phyloP scores from a whole-genome alignment of 2,797 vertebrate species.

The Argentina silus region DNA sequence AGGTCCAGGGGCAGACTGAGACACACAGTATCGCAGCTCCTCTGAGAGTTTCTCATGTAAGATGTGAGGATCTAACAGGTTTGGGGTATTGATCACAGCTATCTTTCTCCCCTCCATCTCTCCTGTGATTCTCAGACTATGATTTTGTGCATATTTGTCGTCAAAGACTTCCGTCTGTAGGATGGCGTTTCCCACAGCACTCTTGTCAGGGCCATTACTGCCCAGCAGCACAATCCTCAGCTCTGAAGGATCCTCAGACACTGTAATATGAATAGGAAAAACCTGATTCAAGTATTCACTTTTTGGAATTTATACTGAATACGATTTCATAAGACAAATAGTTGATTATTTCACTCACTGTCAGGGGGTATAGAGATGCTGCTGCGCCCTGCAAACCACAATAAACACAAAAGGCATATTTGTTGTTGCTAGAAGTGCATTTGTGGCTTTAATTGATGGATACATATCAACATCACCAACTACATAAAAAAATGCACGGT shows the following conservation, averaged over 20 bases:
- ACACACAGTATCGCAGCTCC: background rate
- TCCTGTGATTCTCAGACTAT: background rate
- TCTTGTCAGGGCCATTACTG: slow-evolving; percentile 5
- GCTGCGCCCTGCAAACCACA: no score
- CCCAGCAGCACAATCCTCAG: slow-evolving; percentile 48
- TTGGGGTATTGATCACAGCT: slow-evolving; percentile 9
- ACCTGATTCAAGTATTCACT: no score
- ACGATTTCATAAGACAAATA: no score
- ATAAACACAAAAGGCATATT: no score
- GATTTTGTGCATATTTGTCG: background rate
- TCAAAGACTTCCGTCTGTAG: background rate
- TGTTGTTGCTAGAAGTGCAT: no score
- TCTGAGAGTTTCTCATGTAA: background rate
- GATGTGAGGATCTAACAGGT: slow-evolving; percentile 16
- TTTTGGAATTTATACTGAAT: no score
- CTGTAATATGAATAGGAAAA: slow-evolving; percentile 26
- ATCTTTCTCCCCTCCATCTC: background rate
- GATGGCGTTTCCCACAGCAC: slow-evolving; percentile 25
- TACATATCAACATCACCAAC: no score
- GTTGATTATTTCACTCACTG: no score
- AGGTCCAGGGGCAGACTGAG: slow-evolving; percentile 22
- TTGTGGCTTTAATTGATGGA: no score
- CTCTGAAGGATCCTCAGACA: slow-evolving; percentile 28
- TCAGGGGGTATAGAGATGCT: no score
- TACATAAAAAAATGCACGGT: no score